Base-by-base conservation (phyloP, 2,797 vertebrate species). In the Pipistrellus pygmaeus region DNA sequence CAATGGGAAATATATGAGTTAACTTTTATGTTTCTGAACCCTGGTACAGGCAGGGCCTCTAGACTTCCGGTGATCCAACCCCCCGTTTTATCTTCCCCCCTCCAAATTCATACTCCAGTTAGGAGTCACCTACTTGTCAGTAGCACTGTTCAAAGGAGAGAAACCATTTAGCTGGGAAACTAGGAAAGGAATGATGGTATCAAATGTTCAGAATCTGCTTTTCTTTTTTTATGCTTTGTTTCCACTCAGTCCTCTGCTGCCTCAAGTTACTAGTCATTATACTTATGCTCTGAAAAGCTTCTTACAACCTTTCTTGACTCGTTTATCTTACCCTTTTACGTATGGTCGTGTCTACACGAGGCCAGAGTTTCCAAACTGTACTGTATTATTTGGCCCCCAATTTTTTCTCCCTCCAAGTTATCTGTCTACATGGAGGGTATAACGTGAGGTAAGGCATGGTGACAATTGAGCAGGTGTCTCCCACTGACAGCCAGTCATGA, bases 291-390 rank as follows among this genome's bases (percentile, higher is more conserved):
- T 6, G 21, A 62, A 94, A 68, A 85, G 60, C 71, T 93, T 94
- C 82, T 93, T 62, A 94, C 9, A 80, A 89, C 88, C 94, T 89
- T 94, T 92, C 93, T 95, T 53, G 32, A 77, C 88, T 97, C 84
- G 25, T 95, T 94, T 55, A 64, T 94, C 90, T 97, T 91, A 90
- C 90, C 88, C 93, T 93, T 76, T 95, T 84, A 96, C 0, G 69
- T 88, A 96, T 81, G 55, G 90, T 90, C 60, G 88, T 97, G 95
- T 95, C 93, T 97, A 95, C 91, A 94, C 18, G 25, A 96, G 88
- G 81, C 93, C 96, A 97, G 96, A 95, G 80, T 91, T 94, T 51
- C 92, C 91, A 96, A 96, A 95, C 32, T 88, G 75, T 91, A 92
- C 32, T 90, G 85, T 94, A 83, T 95, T 95, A 94, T 93, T 95